Evolutionary conservation across 2,797 vertebrate genomes (phyloP).

Genomic region (Gadopsis bispinosus): DNA sequence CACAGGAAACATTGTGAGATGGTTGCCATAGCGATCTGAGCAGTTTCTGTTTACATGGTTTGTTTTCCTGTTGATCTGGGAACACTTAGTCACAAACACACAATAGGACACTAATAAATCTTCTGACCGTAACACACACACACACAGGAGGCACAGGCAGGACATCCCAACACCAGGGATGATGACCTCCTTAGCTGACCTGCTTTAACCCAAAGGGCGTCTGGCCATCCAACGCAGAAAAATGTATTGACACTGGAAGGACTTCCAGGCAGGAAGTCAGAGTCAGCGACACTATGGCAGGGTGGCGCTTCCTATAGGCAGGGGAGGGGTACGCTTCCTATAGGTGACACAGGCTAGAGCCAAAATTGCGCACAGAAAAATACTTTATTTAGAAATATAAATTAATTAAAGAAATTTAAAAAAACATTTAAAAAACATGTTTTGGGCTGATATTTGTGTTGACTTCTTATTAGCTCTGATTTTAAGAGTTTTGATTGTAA

Average conservation of each 20-base stretch:
- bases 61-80: conserved; percentile 34
- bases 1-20: not conserved
- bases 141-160: conserved; percentile 46
- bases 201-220: conserved; percentile 16
- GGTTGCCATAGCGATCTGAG: conserved; percentile 20
- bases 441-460: too few relatives aligned
- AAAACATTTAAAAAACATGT: too few relatives aligned
- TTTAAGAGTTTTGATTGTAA: too few relatives aligned
- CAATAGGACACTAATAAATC: conserved; percentile 26
- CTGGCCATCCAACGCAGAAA: not conserved
- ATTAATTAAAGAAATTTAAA: too few relatives aligned
- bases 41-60: not conserved
- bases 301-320: too few relatives aligned
- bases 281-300: not conserved
- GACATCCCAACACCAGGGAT: conserved; percentile 46
- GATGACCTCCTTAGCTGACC: conserved; percentile 31
- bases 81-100: conserved; percentile 24
- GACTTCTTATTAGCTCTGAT: too few relatives aligned
- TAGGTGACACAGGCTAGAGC: too few relatives aligned
- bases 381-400: too few relatives aligned
- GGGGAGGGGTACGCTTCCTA: too few relatives aligned
- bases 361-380: too few relatives aligned
- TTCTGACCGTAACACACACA: not conserved
- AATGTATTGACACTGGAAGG: conserved; percentile 34
- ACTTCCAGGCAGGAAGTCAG: conserved; percentile 24